Evolutionary conservation across 2,797 vertebrate species (phyloP).

Genomic region (Capromys pilorides): DNA sequence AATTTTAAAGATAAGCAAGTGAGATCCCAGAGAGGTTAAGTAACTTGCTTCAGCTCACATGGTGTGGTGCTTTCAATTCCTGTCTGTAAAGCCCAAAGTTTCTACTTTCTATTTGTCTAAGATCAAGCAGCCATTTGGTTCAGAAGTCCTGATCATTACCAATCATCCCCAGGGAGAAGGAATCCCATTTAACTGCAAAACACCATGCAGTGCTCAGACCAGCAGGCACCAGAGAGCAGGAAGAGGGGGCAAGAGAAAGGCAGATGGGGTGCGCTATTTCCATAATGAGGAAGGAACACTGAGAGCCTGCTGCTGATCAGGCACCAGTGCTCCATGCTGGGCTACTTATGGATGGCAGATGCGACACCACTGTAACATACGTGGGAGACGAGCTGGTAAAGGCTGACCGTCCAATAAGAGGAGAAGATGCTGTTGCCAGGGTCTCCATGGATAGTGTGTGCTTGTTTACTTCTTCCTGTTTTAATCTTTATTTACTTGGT

Average conservation of each 20-base stretch:
- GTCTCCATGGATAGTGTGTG: background rate
- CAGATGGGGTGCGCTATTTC: background rate
- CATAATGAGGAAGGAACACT: background rate
- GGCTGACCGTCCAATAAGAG: background rate
- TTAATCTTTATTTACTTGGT: too few species aligned
- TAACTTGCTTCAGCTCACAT: background rate
- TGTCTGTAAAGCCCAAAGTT: background rate
- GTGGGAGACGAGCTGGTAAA: accelerated
- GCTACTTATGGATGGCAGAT: background rate
- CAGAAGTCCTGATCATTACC: background rate
- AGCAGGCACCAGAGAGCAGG: background rate
- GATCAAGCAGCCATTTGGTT: background rate
- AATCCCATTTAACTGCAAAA: background rate
- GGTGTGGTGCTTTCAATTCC: background rate
- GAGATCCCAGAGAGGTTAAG: background rate
- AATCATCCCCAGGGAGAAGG: background rate
- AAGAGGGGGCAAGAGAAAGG: background rate
- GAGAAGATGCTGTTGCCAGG: accelerated
- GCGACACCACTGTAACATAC: background rate
- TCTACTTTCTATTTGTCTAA: background rate
- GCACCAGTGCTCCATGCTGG: background rate
- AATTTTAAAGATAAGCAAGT: background rate
- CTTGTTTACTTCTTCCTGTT: too few species aligned
- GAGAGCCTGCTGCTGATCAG: too few species aligned
- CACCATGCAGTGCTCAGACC: background rate